Conservation (phyloP, 2,888 invertebrate genomes). For the Meteorus colon region DNA sequence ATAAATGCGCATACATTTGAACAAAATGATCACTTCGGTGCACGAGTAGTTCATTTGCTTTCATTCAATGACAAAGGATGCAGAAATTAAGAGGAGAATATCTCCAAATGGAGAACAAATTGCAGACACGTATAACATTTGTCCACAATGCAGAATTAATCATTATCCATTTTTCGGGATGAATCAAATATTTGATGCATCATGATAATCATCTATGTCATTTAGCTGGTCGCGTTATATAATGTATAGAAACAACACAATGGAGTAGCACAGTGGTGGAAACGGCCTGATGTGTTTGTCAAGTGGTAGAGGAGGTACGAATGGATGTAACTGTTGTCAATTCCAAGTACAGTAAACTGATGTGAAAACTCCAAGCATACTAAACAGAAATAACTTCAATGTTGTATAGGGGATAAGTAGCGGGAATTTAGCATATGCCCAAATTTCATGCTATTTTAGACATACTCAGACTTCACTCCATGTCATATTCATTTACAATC, state of each 20-base stretch:
- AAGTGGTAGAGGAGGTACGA: background rate
- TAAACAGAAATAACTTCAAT: background rate
- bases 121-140: too few species aligned
- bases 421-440: background rate
- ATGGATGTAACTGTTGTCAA: background rate
- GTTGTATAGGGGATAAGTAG: background rate
- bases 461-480: background rate
- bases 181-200: too few species aligned
- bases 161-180: too few species aligned
- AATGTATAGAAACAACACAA: too few species aligned
- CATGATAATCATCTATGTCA: too few species aligned
- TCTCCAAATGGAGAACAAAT: too few species aligned
- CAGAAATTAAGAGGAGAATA: too few species aligned
- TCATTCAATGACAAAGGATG: too few species aligned
- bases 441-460: background rate
- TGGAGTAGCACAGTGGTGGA: too few species aligned
- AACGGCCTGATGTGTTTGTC: background rate
- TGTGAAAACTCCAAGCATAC: background rate
- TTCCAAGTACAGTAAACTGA: background rate
- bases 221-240: too few species aligned
- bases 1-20: background rate
- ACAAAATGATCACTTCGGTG: background rate
- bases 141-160: too few species aligned
- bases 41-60: too few species aligned
- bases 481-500: background rate